Evolutionary conservation across 2,113 vertebrate genomes (phyloP).

Genomic region (Microtus ochrogaster): DNA sequence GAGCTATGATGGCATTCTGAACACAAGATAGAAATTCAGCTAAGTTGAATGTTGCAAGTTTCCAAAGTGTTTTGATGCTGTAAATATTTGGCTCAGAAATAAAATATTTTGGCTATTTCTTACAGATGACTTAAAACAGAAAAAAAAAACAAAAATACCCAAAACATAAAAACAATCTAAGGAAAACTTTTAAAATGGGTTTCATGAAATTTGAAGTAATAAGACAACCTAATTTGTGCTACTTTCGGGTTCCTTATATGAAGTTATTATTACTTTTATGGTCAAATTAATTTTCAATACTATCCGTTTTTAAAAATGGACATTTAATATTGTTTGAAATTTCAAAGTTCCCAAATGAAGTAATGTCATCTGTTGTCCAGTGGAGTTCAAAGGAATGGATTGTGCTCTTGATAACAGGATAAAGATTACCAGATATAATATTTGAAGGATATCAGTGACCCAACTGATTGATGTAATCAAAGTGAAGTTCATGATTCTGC

Average conservation of each 20-base stretch:
- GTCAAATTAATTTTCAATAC: neutral
- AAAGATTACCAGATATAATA: neutral
- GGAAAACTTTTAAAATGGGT: neutral
- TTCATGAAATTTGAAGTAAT: conserved; percentile 35
- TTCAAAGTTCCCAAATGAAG: neutral
- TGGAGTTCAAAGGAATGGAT: neutral
- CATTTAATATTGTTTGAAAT: neutral
- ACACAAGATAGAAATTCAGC: too few species aligned
- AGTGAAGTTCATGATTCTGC: conserved; percentile 54
- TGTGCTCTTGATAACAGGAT: neutral
- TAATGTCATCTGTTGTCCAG: neutral
- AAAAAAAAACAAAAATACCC: neutral
- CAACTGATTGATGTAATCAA: conserved; percentile 42
- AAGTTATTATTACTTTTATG: neutral
- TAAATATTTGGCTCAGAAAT: too few species aligned
- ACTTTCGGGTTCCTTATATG: neutral
- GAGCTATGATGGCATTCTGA: too few species aligned
- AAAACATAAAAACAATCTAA: neutral
- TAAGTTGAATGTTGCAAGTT: too few species aligned
- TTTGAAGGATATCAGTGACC: neutral
- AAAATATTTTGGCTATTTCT: too few species aligned
- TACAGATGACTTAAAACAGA: neutral
- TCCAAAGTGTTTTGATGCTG: too few species aligned
- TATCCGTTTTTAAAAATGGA: neutral
- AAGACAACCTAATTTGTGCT: neutral